phyloP scores from a whole-genome alignment of 2,797 vertebrate genomes.

The Calcarius lapponicus region DNA sequence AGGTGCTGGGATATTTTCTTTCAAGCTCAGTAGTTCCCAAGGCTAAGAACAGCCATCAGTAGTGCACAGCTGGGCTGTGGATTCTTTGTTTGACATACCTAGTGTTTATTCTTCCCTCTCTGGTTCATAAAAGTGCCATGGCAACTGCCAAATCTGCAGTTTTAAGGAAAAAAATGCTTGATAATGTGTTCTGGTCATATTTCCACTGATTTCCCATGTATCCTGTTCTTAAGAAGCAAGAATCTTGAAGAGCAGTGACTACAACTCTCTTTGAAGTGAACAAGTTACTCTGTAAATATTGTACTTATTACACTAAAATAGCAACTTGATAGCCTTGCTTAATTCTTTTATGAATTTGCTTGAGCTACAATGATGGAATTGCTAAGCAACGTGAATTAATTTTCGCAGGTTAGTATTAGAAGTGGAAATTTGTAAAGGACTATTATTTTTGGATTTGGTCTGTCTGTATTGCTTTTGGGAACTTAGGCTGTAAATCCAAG shows the following conservation, averaged over 20 bases:
- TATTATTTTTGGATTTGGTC: neutral
- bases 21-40: neutral
- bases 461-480: neutral
- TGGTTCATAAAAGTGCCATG: neutral
- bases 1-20: neutral
- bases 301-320: neutral
- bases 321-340: neutral
- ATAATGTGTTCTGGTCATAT: neutral
- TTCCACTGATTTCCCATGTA: neutral
- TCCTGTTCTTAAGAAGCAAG: neutral
- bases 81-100: neutral
- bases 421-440: neutral
- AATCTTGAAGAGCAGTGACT: neutral
- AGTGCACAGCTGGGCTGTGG: neutral
- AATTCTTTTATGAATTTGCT: neutral
- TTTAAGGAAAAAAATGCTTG: neutral
- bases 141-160: neutral
- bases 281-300: neutral
- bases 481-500: neutral
- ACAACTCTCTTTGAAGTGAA: neutral
- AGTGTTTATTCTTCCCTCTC: neutral
- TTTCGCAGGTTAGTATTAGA: neutral
- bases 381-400: neutral
- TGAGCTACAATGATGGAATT: fast-evolving
- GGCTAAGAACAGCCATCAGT: neutral